Percentiles rank a stretch among this genome's conserved stretches.
These are phyloP conservation scores for Drosophila kohkoa DNA, from an alignment of 1,140 invertebrate genomes.

Conservation along the genomic window DNA sequence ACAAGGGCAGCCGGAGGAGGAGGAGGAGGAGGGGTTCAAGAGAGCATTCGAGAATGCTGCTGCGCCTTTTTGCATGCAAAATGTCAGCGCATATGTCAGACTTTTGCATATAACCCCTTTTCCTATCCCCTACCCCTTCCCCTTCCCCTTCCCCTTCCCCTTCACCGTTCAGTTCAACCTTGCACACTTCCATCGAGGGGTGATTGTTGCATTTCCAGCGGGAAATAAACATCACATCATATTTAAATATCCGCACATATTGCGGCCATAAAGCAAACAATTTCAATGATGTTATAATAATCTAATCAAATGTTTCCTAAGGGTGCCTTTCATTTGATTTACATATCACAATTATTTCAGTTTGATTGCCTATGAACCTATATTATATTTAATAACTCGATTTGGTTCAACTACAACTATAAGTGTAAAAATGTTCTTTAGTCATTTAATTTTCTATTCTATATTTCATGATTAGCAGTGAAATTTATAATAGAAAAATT, in stretches of 20 bases:
- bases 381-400: not conserved
- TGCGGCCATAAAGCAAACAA: constrained; percentile 27
- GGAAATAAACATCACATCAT: constrained; percentile 12
- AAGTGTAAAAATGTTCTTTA: too few species aligned
- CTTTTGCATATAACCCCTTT: constrained; percentile 72
- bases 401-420: too few species aligned
- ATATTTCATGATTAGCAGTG: too few species aligned
- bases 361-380: not conserved
- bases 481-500: too few species aligned
- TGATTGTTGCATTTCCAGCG: constrained; percentile 35
- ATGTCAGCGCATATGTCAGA: constrained; percentile 81
- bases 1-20: not conserved
- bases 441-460: too few species aligned
- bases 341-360: not conserved
- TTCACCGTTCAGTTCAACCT: not conserved
- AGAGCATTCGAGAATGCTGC: constrained; percentile 51
- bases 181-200: constrained; percentile 22
- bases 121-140: not conserved
- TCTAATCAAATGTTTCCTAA: not conserved
- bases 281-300: not conserved
- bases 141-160: not conserved
- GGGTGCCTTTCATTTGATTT: not conserved
- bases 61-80: constrained; percentile 83
- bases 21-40: constrained; percentile 5
- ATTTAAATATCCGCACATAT: constrained; percentile 45